Percentiles rank a stretch among this genome's conserved stretches.
These are phyloP conservation scores for Recurvirostra avosetta DNA, from an alignment of 2,113 vertebrate genomes.

Conservation along the genomic window DNA sequence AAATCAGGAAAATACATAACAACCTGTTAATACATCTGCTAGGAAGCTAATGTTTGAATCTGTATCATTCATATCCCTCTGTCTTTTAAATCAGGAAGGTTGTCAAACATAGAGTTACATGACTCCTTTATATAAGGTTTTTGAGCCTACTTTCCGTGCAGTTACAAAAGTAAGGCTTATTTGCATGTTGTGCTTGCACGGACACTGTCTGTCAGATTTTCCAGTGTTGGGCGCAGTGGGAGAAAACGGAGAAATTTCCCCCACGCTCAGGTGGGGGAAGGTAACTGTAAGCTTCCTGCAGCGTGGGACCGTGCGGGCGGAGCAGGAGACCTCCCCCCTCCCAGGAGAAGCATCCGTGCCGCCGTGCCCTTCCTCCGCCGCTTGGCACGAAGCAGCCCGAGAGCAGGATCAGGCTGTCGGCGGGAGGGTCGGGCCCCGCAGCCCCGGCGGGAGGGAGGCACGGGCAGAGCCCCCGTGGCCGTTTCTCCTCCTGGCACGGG, in stretches of 20 bases:
- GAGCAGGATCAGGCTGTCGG: not conserved
- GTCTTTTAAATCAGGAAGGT: not conserved
- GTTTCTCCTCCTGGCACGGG: not conserved
- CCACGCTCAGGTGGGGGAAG: not conserved
- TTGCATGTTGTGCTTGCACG: not conserved
- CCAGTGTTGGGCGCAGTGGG: not conserved
- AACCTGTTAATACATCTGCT: no score
- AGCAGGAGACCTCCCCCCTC: not conserved
- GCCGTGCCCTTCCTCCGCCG: fast-evolving
- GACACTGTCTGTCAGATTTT: not conserved
- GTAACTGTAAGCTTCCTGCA: not conserved
- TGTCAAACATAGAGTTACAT: not conserved
- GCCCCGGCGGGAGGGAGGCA: not conserved
- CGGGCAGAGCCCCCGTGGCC: fast-evolving
- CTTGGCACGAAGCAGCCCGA: fast-evolving
- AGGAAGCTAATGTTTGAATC: no score
- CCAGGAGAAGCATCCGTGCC: no score
- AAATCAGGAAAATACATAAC: not conserved
- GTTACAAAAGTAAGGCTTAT: not conserved
- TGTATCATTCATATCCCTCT: no score
- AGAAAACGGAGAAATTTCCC: not conserved
- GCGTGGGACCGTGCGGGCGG: no score
- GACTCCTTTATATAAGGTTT: not conserved
- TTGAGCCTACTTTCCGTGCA: not conserved
- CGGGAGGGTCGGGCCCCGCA: not conserved